Evolutionary conservation across 2,797 vertebrate genomes (phyloP).

Genomic region (Scolopax bukidnonensis): DNA sequence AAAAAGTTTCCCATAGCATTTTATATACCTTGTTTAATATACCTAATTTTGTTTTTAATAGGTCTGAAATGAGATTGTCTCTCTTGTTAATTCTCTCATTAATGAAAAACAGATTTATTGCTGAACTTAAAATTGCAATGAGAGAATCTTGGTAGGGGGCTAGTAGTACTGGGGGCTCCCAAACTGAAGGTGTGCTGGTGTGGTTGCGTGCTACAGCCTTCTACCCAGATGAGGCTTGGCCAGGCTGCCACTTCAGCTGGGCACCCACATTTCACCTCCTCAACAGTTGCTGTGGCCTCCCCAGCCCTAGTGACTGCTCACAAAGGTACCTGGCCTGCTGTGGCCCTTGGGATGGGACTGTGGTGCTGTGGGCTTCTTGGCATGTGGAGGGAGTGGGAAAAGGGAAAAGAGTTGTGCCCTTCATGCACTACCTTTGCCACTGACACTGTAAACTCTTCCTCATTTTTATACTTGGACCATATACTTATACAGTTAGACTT

Average conservation of each 20-base stretch:
- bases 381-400: accelerated
- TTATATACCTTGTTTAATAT: conserved; percentile 33
- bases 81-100: conserved; percentile 51
- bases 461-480: neutral
- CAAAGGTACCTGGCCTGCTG: accelerated
- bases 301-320: accelerated
- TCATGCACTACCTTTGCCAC: neutral
- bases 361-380: accelerated
- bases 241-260: neutral
- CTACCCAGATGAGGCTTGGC: accelerated
- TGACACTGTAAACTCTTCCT: accelerated
- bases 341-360: accelerated
- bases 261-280: accelerated
- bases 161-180: neutral
- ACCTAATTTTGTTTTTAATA: conserved; percentile 57
- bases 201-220: accelerated
- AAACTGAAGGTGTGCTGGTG: neutral
- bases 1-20: conserved; percentile 29
- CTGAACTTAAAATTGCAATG: conserved; percentile 5
- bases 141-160: neutral
- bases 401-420: neutral
- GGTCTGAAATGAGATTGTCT: conserved; percentile 41
- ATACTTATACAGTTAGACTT: too few relatives aligned
- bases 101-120: conserved; percentile 55
- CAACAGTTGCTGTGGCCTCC: neutral